Evolutionary conservation across 2,888 invertebrate genomes (phyloP).

Genomic region (Yponomeuta malinellus): DNA sequence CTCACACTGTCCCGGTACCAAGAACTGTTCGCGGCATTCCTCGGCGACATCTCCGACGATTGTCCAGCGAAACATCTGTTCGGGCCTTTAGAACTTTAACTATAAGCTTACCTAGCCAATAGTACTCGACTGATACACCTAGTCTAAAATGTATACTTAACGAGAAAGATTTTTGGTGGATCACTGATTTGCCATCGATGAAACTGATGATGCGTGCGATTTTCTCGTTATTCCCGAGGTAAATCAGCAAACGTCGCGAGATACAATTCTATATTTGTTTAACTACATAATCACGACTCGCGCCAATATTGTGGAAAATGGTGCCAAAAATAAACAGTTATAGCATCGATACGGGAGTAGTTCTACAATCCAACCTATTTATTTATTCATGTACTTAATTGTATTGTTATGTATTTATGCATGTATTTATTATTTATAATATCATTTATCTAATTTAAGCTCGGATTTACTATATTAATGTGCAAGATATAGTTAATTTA

Average conservation of each 20-base stretch:
- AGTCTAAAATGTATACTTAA: slow-evolving; percentile 5
- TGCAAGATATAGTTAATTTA: not conserved
- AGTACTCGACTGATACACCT: slow-evolving; percentile 17
- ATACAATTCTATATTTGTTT: slow-evolving; percentile 13
- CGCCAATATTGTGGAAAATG: slow-evolving; percentile 28
- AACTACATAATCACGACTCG: slow-evolving; percentile 23
- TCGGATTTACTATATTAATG: slow-evolving; percentile 4
- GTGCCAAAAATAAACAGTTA: slow-evolving; percentile 37
- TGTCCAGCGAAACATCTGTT: slow-evolving; percentile 85
- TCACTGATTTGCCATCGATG: not conserved
- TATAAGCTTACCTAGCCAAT: slow-evolving; percentile 16
- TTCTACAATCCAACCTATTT: slow-evolving; percentile 18
- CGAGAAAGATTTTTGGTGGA: not conserved
- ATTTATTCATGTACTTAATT: slow-evolving; percentile 17
- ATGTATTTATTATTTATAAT: not conserved
- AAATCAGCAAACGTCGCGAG: slow-evolving; percentile 10
- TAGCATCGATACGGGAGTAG: slow-evolving; percentile 33
- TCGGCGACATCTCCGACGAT: slow-evolving; percentile 84
- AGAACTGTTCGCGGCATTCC: slow-evolving; percentile 88
- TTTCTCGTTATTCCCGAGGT: not conserved
- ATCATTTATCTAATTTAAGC: slow-evolving; percentile 12
- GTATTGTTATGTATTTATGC: slow-evolving; percentile 16
- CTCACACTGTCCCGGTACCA: slow-evolving; percentile 86
- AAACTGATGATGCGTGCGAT: not conserved
- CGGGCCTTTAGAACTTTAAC: slow-evolving; percentile 79